Percentiles rank a stretch among this genome's conserved stretches.
Conservation (phyloP, 2,113 vertebrate species). For the Myodes glareolus region DNA sequence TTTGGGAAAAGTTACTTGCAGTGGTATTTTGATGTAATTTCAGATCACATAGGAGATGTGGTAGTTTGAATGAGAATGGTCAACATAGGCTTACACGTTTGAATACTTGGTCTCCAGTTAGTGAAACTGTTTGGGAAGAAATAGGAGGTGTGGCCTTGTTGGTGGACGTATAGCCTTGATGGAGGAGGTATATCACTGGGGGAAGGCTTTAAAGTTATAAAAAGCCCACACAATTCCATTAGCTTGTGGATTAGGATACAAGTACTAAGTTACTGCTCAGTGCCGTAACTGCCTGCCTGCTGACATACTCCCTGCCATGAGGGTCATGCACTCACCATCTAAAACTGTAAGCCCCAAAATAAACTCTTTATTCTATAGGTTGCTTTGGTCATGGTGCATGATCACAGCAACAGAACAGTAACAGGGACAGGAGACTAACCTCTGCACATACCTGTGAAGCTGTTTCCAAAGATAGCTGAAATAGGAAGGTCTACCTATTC, state of each 20-base stretch:
- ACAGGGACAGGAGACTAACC: neutral
- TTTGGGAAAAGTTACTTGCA: neutral
- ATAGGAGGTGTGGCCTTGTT: neutral
- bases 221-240: neutral
- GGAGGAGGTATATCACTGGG: neutral
- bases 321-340: neutral
- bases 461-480: neutral
- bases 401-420: neutral
- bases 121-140: neutral
- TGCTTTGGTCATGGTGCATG: neutral
- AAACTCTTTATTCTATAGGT: neutral
- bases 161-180: neutral
- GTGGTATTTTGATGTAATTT: neutral
- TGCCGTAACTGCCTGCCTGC: neutral
- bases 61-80: neutral
- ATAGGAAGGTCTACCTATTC: neutral
- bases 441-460: neutral
- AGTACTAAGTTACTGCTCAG: neutral
- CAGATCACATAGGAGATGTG: neutral
- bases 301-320: neutral
- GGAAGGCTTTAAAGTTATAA: neutral
- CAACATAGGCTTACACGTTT: neutral
- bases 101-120: neutral
- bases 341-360: neutral
- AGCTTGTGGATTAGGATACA: neutral